phyloP scores from a whole-genome alignment of 2,113 vertebrate genomes.

The Ellobius talpinus region DNA sequence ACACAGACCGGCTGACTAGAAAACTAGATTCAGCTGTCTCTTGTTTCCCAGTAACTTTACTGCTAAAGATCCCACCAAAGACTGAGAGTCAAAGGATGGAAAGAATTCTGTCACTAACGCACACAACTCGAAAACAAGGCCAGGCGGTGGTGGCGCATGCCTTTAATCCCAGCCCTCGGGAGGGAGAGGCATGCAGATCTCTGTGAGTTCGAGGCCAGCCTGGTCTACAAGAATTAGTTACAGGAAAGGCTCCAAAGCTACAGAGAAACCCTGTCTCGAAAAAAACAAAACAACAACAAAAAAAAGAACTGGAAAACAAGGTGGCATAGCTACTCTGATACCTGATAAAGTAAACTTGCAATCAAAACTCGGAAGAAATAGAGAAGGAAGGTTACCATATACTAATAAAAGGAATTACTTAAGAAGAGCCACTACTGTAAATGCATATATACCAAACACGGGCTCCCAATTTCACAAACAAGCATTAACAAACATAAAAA shows the following conservation, averaged over 20 bases:
- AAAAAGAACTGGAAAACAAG: neutral
- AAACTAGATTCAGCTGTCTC: neutral
- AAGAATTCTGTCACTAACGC: neutral
- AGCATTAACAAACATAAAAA: neutral
- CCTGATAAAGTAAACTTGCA: neutral
- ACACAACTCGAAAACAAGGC: neutral
- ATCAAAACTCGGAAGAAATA: neutral
- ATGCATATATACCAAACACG: neutral
- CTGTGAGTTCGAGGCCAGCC: too few species aligned
- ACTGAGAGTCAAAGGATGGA: neutral
- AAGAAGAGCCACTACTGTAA: too few species aligned
- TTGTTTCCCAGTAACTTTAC: neutral
- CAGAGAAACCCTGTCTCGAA: too few species aligned
- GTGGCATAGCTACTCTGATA: neutral
- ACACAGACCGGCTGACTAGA: neutral
- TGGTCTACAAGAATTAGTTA: too few species aligned
- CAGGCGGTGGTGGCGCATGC: accelerated
- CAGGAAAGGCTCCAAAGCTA: too few species aligned
- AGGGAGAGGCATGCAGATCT: too few species aligned
- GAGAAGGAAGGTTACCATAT: neutral
- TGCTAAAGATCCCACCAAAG: neutral
- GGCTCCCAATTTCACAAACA: neutral
- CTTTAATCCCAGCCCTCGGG: too few species aligned
- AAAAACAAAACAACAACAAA: too few species aligned
- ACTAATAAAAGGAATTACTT: neutral